These are phyloP conservation scores for Gryllus bimaculatus DNA, from an alignment of 1,140 invertebrate species.

Conservation along the genomic window DNA sequence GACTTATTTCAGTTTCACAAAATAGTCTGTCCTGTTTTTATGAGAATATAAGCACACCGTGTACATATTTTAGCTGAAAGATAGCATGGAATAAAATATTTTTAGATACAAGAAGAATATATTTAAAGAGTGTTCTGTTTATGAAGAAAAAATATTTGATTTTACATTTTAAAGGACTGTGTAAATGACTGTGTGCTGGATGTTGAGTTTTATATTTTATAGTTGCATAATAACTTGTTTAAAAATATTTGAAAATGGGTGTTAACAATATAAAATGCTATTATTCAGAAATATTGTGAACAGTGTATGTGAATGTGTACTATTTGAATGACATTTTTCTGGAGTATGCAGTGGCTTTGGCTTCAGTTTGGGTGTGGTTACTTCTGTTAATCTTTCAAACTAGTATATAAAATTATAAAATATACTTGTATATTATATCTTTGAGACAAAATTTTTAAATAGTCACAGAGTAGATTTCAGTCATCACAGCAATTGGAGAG, in stretches of 20 bases:
- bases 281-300: background rate
- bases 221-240: background rate
- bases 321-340: no score
- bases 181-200: background rate
- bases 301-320: no score
- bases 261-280: background rate
- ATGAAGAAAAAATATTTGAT: background rate
- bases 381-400: no score
- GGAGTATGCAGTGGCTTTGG: no score
- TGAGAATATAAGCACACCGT: background rate
- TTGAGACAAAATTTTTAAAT: no score
- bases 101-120: background rate
- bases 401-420: no score
- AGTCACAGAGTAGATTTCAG: no score
- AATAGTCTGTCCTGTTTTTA: background rate
- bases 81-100: background rate
- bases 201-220: constrained; percentile 1
- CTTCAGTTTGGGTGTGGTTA: no score
- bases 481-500: no score
- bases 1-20: no score
- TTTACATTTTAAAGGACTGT: background rate
- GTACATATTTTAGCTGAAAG: background rate
- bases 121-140: background rate
- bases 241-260: background rate
- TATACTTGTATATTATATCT: no score